Evolutionary conservation across 2,113 vertebrate genomes (phyloP), one percentile per base, ranked within the genome.

Genomic region (Nycticorax nycticorax): DNA sequence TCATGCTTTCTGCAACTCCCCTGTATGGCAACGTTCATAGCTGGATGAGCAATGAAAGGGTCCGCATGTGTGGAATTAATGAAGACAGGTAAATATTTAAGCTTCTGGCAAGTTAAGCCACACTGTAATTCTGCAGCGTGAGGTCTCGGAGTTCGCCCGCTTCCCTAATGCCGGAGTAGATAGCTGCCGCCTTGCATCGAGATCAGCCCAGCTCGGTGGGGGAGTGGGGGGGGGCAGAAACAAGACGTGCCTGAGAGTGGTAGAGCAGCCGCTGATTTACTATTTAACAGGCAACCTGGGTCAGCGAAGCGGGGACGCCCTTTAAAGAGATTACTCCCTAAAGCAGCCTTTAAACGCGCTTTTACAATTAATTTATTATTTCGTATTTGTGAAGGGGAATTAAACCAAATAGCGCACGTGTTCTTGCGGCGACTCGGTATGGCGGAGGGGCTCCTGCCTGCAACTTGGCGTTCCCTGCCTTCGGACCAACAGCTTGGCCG

Each of bases 1-100:
- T 98, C 98, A 99, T 99, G 98, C 98, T 99, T 96, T 99, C 98
- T 97, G 98, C 98, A 97, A 98, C 98, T 82, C 98, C 98, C 97
- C 97, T 99, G 97, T 99, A 99, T 98, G 98, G 98, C 96, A 98
- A 98, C 26, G 98, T 99, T 97, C 98, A 98, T 97, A 99, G 98
- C 98, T 99, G 98, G 98, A 98, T 99, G 98, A 98, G 97, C 98
- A 99, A 98, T 96, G 98, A 99, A 92, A 98, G 98, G 97, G 98
- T 99, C 97, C 98, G 98, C 97, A 99, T 99, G 98, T 99, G 98
- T 98, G 98, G 98, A 93, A 98, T 98, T 98, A 99, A 98, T 93
- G 98, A 99, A 96, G 98, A 99, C 97, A 98, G 98, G 98, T 99
- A 98, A 98, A 97, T 97, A 96, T 83, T 97, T 97, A 97, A 95